Conservation (phyloP, 1,140 invertebrate species). For the Protaetia brevitarsis region DNA sequence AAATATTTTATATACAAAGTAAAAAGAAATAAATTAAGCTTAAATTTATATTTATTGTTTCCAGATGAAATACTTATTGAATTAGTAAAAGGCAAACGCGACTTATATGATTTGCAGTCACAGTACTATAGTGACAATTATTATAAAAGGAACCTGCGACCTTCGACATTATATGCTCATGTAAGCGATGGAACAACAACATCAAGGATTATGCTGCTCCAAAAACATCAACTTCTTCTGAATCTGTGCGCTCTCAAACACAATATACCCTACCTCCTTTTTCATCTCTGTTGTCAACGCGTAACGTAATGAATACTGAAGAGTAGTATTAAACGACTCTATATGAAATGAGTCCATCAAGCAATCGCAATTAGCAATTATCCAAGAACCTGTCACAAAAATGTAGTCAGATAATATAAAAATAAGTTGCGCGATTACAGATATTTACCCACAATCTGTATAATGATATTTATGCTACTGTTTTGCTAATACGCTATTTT, state of each 20-base stretch:
- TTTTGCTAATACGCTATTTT: no score
- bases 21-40: neutral
- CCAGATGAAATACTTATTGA: neutral
- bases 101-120: neutral
- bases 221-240: no score
- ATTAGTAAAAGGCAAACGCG: neutral
- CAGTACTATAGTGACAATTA: no score
- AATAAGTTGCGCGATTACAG: no score
- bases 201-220: neutral
- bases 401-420: neutral
- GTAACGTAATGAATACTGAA: no score
- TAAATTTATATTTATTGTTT: neutral
- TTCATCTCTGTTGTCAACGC: neutral
- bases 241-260: no score
- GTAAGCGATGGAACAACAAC: neutral
- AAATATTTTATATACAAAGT: neutral
- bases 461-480: neutral
- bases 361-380: no score
- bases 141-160: no score
- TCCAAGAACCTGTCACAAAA: no score
- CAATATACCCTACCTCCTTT: no score
- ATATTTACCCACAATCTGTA: neutral
- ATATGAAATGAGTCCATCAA: neutral
- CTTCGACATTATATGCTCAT: no score
- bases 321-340: no score